Conservation (phyloP, 1,140 invertebrate species). For the Cherax destructor region DNA sequence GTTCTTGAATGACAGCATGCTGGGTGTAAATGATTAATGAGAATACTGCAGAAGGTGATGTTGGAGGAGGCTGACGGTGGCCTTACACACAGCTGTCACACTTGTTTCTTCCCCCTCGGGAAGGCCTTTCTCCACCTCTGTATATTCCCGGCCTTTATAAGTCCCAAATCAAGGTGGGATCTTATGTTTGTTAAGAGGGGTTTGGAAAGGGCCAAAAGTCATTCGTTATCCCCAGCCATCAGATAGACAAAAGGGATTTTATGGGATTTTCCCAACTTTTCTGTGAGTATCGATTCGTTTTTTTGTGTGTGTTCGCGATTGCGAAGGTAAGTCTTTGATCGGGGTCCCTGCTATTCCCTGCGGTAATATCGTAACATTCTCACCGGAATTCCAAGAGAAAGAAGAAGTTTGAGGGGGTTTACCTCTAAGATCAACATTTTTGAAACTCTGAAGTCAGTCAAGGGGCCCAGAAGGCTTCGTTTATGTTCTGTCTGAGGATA, state of each 20-base stretch:
- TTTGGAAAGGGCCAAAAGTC: constrained; percentile 49
- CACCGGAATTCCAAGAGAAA: too few species aligned
- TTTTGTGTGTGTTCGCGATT: not conserved
- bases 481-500: too few species aligned
- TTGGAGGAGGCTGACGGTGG: too few species aligned
- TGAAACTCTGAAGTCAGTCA: too few species aligned
- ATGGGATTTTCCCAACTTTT: constrained; percentile 65
- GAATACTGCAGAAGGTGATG: too few species aligned
- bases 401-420: too few species aligned
- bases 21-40: too few species aligned
- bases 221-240: constrained; percentile 66
- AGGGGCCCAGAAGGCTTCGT: too few species aligned
- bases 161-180: constrained; percentile 62
- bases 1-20: too few species aligned
- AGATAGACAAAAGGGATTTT: constrained; percentile 69
- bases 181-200: constrained; percentile 49
- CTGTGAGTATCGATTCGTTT: constrained; percentile 56
- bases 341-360: not conserved
- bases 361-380: too few species aligned
- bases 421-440: too few species aligned
- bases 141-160: constrained; percentile 52
- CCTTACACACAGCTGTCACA: too few species aligned
- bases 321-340: constrained; percentile 12
- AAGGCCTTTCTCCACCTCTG: not conserved
- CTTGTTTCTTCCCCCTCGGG: not conserved